Conservation (phyloP, 2,888 invertebrate genomes). For the Perithous albicinctus region DNA sequence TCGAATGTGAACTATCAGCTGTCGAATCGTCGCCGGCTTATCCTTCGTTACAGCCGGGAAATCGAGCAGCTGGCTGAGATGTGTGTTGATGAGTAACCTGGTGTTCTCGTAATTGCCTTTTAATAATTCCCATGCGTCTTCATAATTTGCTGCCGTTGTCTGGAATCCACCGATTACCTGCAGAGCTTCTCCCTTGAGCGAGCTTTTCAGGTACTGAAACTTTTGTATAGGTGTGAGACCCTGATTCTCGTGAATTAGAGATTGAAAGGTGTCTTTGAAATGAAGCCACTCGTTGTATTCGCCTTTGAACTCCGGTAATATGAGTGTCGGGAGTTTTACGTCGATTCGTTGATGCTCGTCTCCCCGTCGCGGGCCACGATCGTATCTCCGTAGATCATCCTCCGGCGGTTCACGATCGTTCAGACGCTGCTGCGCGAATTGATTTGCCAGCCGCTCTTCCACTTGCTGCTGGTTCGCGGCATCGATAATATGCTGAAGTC, state of each 20-base stretch:
- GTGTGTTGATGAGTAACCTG: neutral
- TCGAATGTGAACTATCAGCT: conserved; percentile 60
- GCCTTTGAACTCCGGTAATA: conserved; percentile 55
- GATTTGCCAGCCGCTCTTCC: neutral
- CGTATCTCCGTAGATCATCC: neutral
- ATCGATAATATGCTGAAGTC: conserved; percentile 29
- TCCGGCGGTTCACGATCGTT: conserved; percentile 4
- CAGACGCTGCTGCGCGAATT: conserved; percentile 17
- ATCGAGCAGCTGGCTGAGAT: too few relatives aligned
- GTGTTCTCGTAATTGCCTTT: conserved; percentile 32
- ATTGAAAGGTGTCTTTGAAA: conserved; percentile 55
- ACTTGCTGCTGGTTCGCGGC: conserved; percentile 14
- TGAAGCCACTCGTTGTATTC: conserved; percentile 59
- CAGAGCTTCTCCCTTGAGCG: conserved; percentile 50
- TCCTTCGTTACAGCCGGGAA: too few relatives aligned
- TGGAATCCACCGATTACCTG: conserved; percentile 53
- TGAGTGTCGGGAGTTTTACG: conserved; percentile 43
- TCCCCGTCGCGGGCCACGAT: neutral
- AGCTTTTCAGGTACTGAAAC: conserved; percentile 53
- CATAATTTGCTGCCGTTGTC: conserved; percentile 48
- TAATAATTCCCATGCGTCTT: conserved; percentile 40
- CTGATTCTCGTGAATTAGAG: conserved; percentile 41
- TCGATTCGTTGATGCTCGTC: neutral
- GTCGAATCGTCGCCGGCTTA: conserved; percentile 14
- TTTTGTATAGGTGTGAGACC: conserved; percentile 51